Base-by-base conservation (phyloP, 2,888 invertebrate genomes). In the Drosophila neoperkinsi region DNA sequence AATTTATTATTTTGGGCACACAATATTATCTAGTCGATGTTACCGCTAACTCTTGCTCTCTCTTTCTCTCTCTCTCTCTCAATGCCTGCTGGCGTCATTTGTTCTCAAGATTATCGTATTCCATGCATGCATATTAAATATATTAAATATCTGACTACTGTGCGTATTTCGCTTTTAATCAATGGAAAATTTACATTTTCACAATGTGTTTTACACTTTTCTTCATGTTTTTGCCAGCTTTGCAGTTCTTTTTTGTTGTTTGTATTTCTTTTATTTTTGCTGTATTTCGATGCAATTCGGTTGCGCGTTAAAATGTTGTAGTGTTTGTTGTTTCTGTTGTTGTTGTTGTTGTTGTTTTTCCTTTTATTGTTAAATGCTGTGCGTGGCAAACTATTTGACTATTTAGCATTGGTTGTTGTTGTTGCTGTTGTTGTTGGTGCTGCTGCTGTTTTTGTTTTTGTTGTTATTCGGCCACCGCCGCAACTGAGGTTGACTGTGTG, bases 141-240 rank as follows among this genome's bases (percentile, higher is more conserved):
- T 53, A 34, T 16, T 21, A 46, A 46, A 46, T 46, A 65, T 59
- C 52, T 13, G 63, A 53, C 30, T 41, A 41, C 50, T 25, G 58
- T 58, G 52, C 65, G 41, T 53, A 71, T 79, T 73, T 78, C 53
- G 72, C 74, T 69, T 78, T 77, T 89, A 85, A 81, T 85, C 87
- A 89, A 84, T 81, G 76, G 71, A 66, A 81, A 75, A 70, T 87
- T 74, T 73, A 77, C 84, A 85, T 87, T 87, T 85, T 81, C 79
- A 52, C 88, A 87, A 85, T 89, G 88, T 81, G 84, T 89, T 87
- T 84, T 87, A 84, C 90, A 89, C 66, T 87, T 89, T 87, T 89
- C 79, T 59, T 52, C 74, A 74, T 81, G 76, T 73, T 74, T 71
- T 77, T 72, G 56, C 21, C 46, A 49, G 70, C 33, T 69, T 18